Evolutionary conservation across 2,888 invertebrate species (phyloP), one percentile per base, ranked within the genome.

Genomic region (Mesorhabditis sp.): DNA sequence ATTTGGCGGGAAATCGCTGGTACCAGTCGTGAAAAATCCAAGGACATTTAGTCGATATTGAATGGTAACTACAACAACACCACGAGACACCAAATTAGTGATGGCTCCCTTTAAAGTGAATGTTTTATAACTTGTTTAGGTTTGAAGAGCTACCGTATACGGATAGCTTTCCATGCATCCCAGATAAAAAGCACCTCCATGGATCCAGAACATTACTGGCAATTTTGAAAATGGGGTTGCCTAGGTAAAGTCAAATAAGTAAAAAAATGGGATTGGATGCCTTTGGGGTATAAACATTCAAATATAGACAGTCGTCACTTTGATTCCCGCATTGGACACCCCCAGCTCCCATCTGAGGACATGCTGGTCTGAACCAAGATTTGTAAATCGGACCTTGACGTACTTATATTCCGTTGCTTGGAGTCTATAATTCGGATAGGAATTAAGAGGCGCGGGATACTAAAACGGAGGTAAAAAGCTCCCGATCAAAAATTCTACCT

Each of bases 31-130:
- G 58, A 50, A 50, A 50, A 50, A 50, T 13, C 58, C 58, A n/a
- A n/a, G 58, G 58, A 50, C n/a, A 50, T 50, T 50, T 50, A 50
- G 58, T 10, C 58, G 58, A 50, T 50, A 50, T 50, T 50, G 58
- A 50, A 50, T 50, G 7, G 58, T 50, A 10, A 50, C 58, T 13
- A 50, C 58, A 50, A 50, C 58, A 10, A 50, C 58, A 13, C 58
- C 58, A 50, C 58, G 58, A n/a, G 58, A 50, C 10, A 50, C 58
- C 7, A 50, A n/a, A 50, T 50, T 50, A 13, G 10, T 10, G 10
- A 50, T n/a, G n/a, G n/a, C n/a, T 13, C 58, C 58, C 58, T 50
- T 10, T 13, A 50, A 50, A 50, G 7, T 10, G n/a, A 2, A 13
- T 10, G 58, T 13, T 50, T 50, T 50, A 50, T 10, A n/a, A n/a